Conservation (phyloP, 2,113 vertebrate species). For the Stegastes partitus region DNA sequence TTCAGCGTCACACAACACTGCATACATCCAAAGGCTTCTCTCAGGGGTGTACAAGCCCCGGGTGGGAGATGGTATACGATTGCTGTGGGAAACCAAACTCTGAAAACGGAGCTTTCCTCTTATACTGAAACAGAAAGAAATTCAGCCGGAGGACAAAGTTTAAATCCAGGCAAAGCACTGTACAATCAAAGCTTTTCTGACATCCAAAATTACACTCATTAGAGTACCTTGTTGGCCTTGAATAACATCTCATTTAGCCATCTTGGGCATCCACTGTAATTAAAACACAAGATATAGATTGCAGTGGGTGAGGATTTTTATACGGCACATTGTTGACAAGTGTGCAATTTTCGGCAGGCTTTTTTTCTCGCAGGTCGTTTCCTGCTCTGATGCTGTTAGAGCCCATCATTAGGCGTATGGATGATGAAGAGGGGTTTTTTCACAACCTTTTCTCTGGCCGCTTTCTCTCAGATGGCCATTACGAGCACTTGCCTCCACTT, state of each 20-base stretch:
- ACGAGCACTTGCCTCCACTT: slow-evolving; percentile 6
- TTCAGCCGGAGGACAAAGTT: slow-evolving; percentile 34
- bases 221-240: slow-evolving; percentile 29
- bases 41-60: not conserved
- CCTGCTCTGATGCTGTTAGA: not conserved
- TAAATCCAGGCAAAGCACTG: slow-evolving; percentile 2
- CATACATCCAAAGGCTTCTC: not conserved
- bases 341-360: slow-evolving; percentile 11
- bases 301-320: slow-evolving; percentile 27
- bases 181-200: slow-evolving; percentile 42
- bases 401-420: slow-evolving; percentile 18
- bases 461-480: slow-evolving; percentile 5
- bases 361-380: slow-evolving; percentile 7
- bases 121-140: slow-evolving; percentile 7
- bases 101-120: not conserved
- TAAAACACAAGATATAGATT: slow-evolving; percentile 38
- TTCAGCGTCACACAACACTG: too few species aligned
- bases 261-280: slow-evolving; percentile 38
- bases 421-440: slow-evolving; percentile 3
- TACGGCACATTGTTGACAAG: slow-evolving; percentile 36
- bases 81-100: slow-evolving; percentile 14
- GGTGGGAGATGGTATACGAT: not conserved
- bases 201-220: slow-evolving; percentile 54
- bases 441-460: not conserved
- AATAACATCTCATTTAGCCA: slow-evolving; percentile 52